A percentile compares a stretch with the other conserved stretches of the same genome.
These are phyloP conservation scores for Anarrhichthys ocellatus DNA, from an alignment of 2,113 vertebrate species.

Conservation along the genomic window DNA sequence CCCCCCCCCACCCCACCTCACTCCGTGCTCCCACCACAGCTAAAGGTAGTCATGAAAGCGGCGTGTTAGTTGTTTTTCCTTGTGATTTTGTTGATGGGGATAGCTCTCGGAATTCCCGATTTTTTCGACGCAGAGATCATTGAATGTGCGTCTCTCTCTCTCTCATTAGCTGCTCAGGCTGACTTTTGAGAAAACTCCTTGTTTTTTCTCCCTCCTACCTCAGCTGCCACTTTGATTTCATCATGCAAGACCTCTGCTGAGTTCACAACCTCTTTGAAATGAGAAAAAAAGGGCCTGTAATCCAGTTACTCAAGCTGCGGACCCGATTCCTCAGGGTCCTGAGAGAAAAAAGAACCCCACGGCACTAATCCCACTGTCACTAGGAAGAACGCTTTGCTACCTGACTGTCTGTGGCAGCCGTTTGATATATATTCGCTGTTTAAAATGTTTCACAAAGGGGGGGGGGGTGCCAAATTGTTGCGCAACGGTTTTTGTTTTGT, in stretches of 20 bases:
- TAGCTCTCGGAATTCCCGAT: slow-evolving; percentile 3
- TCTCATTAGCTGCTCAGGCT: slow-evolving; percentile 71
- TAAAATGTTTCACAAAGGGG: slow-evolving; percentile 62
- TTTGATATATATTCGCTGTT: slow-evolving; percentile 72
- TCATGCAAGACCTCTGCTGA: slow-evolving; percentile 94
- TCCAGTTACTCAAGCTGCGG: slow-evolving; percentile 91
- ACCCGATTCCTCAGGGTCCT: slow-evolving; percentile 83
- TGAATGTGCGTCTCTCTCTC: slow-evolving; percentile 63
- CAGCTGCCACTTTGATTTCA: slow-evolving; percentile 99
- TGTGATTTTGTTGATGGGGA: slow-evolving; percentile 19
- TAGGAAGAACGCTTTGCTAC: slow-evolving; percentile 75
- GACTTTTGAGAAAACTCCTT: slow-evolving; percentile 86
- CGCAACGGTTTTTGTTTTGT: slow-evolving; percentile 50
- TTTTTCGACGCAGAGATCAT: slow-evolving; percentile 59
- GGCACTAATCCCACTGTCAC: slow-evolving; percentile 89
- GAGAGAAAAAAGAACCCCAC: slow-evolving; percentile 81
- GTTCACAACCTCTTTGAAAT: slow-evolving; percentile 97
- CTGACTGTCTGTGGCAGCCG: slow-evolving; percentile 79
- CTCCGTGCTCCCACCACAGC: slow-evolving; percentile 23
- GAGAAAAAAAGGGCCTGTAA: slow-evolving; percentile 88
- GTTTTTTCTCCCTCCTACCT: slow-evolving; percentile 85
- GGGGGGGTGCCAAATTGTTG: slow-evolving; percentile 54
- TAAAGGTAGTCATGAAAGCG: slow-evolving; percentile 40
- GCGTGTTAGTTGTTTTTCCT: slow-evolving; percentile 19
- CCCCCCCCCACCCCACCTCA: neutral